phyloP scores from a whole-genome alignment of 2,113 vertebrate genomes.

The Datnioides undecimradiatus region DNA sequence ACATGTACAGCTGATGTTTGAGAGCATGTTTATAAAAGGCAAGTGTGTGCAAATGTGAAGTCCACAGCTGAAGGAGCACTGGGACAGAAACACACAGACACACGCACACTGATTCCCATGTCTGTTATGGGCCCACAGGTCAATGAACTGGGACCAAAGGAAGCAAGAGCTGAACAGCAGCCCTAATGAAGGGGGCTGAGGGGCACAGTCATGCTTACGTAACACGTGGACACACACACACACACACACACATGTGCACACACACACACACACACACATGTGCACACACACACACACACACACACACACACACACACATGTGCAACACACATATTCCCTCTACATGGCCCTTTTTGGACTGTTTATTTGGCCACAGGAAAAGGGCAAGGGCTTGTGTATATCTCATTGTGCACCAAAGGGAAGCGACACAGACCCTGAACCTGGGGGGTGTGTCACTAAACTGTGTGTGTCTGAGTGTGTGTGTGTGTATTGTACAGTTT shows the following conservation, averaged over 20 bases:
- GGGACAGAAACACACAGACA: constrained; percentile 30
- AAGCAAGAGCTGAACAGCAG: constrained; percentile 58
- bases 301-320: constrained; percentile 23
- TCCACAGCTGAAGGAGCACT: constrained; percentile 35
- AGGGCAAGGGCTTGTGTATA: constrained; percentile 78
- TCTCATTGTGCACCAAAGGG: constrained; percentile 59
- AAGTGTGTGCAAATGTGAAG: constrained; percentile 9
- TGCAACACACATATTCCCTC: too few relatives aligned
- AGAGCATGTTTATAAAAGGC: constrained; percentile 36
- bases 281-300: constrained; percentile 1
- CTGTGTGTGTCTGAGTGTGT: constrained; percentile 10
- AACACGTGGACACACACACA: constrained; percentile 62
- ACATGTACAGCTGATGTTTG: constrained; percentile 4
- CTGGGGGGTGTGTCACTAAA: constrained; percentile 43
- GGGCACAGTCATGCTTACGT: constrained; percentile 71
- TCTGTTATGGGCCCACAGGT: constrained; percentile 50
- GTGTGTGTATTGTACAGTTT: constrained; percentile 26
- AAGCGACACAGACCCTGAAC: constrained; percentile 70
- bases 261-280: constrained; percentile 22
- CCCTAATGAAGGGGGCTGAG: constrained; percentile 49
- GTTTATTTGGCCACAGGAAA: constrained; percentile 85
- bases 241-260: not conserved
- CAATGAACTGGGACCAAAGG: constrained; percentile 64
- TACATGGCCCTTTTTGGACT: constrained; percentile 63
- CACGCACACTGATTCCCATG: constrained; percentile 53